A percentile compares a stretch with the other conserved stretches of the same genome.
Conservation (phyloP, 2,888 invertebrate species). For the Crossocerus cetratus region DNA sequence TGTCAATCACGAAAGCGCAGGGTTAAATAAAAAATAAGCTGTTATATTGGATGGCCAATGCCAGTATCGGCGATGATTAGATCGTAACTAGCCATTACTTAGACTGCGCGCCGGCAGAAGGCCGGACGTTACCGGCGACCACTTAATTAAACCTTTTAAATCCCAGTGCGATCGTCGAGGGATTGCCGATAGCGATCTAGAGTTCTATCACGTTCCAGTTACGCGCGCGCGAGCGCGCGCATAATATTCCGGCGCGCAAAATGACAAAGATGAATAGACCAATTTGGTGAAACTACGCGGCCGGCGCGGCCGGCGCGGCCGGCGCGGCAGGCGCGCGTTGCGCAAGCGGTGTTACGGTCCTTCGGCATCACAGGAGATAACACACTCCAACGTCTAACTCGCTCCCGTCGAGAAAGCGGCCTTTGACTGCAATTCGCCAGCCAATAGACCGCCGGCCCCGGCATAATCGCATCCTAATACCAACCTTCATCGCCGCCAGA, state of each 20-base stretch:
- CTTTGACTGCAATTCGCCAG: conserved; percentile 14
- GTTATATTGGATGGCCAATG: too few species aligned
- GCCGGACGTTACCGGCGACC: too few species aligned
- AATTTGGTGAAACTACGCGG: conserved; percentile 49
- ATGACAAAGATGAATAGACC: conserved; percentile 28
- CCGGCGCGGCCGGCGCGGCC: too few species aligned
- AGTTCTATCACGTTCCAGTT: conserved; percentile 7
- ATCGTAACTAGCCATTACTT: too few species aligned
- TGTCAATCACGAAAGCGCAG: too few species aligned
- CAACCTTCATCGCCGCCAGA: not conserved
- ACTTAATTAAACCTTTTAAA: too few species aligned
- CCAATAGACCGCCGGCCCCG: conserved; percentile 23
- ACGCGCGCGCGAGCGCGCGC: not conserved
- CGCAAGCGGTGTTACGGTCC: conserved; percentile 39
- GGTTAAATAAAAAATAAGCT: too few species aligned
- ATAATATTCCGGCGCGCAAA: conserved; percentile 27
- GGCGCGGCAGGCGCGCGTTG: conserved; percentile 26
- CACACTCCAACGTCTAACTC: conserved; percentile 2
- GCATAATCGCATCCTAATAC: not conserved
- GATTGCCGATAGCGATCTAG: not conserved
- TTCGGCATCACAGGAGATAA: conserved; percentile 36
- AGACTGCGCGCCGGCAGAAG: too few species aligned
- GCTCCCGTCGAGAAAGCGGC: conserved; percentile 41
- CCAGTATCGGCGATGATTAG: too few species aligned
- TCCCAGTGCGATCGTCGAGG: too few species aligned